These are phyloP conservation scores for Omphaloscelis lunosa DNA, from an alignment of 2,888 invertebrate species.

Conservation along the genomic window DNA sequence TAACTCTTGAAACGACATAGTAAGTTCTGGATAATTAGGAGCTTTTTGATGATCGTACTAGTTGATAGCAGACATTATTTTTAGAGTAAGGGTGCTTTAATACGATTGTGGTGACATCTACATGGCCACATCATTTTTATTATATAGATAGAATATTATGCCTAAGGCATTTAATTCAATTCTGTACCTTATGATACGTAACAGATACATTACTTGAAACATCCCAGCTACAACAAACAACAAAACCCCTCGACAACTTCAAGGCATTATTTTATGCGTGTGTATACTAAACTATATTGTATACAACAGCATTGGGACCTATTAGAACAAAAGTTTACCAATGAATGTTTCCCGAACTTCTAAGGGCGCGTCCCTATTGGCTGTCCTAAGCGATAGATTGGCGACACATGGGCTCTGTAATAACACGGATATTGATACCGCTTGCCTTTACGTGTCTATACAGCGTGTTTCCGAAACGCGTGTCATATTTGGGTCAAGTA, in stretches of 20 bases:
- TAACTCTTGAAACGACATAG: slow-evolving; percentile 29
- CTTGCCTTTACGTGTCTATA: slow-evolving; percentile 14
- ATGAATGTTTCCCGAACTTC: slow-evolving; percentile 48
- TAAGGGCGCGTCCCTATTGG: slow-evolving; percentile 29
- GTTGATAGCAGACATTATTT: background rate
- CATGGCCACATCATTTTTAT: no score
- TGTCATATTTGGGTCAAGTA: background rate
- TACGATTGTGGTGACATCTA: no score
- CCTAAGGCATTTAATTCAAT: background rate
- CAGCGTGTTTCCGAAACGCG: background rate
- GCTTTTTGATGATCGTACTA: slow-evolving; percentile 3
- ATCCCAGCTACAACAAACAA: background rate
- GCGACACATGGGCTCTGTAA: slow-evolving; percentile 47
- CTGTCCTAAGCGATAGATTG: slow-evolving; percentile 43
- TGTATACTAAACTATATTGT: slow-evolving; percentile 9
- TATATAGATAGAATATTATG: no score
- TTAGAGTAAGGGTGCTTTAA: background rate
- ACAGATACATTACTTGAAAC: background rate
- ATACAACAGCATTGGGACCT: slow-evolving; percentile 25
- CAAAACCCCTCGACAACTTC: background rate
- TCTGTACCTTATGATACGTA: background rate
- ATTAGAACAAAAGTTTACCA: slow-evolving; percentile 46
- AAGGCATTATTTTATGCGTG: slow-evolving; percentile 21
- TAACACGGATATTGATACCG: slow-evolving; percentile 46
- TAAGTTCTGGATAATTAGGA: slow-evolving; percentile 21